phyloP scores from a whole-genome alignment of 2,888 invertebrate species.

The Pheosia tremula region DNA sequence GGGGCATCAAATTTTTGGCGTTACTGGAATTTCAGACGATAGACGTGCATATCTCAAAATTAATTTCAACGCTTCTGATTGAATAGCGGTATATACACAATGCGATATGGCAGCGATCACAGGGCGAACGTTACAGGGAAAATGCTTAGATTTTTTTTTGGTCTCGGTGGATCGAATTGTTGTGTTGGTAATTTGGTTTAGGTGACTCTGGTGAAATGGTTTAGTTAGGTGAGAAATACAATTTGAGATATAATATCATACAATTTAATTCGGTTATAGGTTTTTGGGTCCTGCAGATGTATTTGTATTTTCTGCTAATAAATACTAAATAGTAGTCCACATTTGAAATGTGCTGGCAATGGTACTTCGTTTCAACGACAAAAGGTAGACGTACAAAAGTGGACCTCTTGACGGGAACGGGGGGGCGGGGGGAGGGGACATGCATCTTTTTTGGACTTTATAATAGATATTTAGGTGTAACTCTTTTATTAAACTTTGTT shows the following conservation, averaged over 20 bases:
- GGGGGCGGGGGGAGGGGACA: no score
- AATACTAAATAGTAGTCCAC: background rate
- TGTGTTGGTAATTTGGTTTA: background rate
- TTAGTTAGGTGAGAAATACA: background rate
- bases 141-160: conserved; percentile 11
- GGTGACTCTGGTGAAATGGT: background rate
- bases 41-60: conserved; percentile 66
- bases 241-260: no score
- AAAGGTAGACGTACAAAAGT: no score
- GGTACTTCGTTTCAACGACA: no score
- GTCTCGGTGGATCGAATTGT: background rate
- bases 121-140: conserved; percentile 45
- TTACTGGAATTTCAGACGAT: conserved; percentile 59
- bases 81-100: conserved; percentile 60
- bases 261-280: no score
- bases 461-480: no score
- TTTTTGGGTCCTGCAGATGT: no score
- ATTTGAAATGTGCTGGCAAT: background rate
- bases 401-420: no score
- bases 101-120: conserved; percentile 47
- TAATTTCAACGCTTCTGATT: conserved; percentile 61
- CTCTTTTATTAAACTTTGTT: no score
- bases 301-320: background rate
- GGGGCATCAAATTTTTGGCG: conserved; percentile 50
- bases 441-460: no score